Evolutionary conservation across 2,888 invertebrate species (phyloP).

Genomic region (Baccha elongata): DNA sequence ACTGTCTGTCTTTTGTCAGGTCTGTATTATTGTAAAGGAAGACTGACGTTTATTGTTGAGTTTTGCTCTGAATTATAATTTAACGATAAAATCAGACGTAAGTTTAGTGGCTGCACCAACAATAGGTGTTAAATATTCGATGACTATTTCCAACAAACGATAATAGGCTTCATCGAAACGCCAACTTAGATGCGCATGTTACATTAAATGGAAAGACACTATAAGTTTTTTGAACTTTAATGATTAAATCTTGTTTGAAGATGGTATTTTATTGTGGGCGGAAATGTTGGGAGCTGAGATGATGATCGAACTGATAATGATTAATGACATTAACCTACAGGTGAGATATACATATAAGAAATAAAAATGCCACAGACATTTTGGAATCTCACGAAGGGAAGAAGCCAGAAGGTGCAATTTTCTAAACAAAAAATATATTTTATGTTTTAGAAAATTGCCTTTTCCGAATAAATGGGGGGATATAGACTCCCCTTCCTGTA

Average conservation of each 20-base stretch:
- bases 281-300: no score
- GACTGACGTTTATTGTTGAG: conserved; percentile 39
- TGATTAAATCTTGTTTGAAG: no score
- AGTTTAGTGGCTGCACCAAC: conserved; percentile 52
- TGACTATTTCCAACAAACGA: conserved; percentile 46
- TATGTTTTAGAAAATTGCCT: no score
- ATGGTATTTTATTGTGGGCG: no score
- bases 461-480: no score
- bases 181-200: conserved; percentile 43
- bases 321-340: no score
- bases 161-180: conserved; percentile 54
- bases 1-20: conserved; percentile 5
- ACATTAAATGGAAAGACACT: conserved; percentile 37
- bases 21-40: background rate
- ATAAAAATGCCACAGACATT: background rate
- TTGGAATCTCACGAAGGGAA: no score
- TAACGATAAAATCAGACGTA: conserved; percentile 42
- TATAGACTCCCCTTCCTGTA: no score
- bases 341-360: no score
- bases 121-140: conserved; percentile 64
- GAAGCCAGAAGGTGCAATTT: no score
- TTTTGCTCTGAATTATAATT: conserved; percentile 50
- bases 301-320: no score
- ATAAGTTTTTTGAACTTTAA: background rate
- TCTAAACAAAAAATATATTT: no score